Evolutionary conservation across 2,888 invertebrate species (phyloP).

Genomic region (Napeogenes inachia): DNA sequence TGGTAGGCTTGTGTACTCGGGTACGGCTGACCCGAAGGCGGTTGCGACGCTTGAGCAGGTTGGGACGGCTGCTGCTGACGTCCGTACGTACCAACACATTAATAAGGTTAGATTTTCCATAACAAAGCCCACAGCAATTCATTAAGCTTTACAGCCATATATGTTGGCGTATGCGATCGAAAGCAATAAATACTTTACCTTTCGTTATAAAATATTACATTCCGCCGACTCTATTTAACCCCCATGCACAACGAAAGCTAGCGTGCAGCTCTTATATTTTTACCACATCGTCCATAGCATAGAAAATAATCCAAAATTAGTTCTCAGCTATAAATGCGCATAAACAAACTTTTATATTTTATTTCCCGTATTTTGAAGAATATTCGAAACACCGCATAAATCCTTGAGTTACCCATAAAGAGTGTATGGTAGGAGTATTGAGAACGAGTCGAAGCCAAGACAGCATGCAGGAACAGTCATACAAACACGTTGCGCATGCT

Average conservation of each 20-base stretch:
- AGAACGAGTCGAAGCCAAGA: slow-evolving; percentile 72
- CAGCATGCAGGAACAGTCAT: slow-evolving; percentile 73
- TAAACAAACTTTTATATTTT: slow-evolving; percentile 36
- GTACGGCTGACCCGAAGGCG: slow-evolving; percentile 72
- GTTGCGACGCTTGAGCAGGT: slow-evolving; percentile 75
- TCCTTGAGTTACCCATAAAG: slow-evolving; percentile 24
- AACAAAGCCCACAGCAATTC: slow-evolving; percentile 71
- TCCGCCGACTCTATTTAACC: slow-evolving; percentile 71
- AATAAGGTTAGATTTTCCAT: slow-evolving; percentile 78
- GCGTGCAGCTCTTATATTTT: slow-evolving; percentile 73
- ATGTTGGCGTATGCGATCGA: slow-evolving; percentile 62
- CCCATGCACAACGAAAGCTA: slow-evolving; percentile 78
- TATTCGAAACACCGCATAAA: slow-evolving; percentile 11
- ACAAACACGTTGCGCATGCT: slow-evolving; percentile 70
- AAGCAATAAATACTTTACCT: slow-evolving; percentile 74
- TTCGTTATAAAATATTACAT: slow-evolving; percentile 63
- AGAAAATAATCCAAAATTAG: slow-evolving; percentile 53
- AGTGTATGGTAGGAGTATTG: slow-evolving; percentile 57
- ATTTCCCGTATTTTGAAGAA: slow-evolving; percentile 12
- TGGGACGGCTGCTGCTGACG: slow-evolving; percentile 78
- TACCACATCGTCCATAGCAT: slow-evolving; percentile 64
- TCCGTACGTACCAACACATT: slow-evolving; percentile 79
- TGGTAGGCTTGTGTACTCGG: slow-evolving; percentile 75
- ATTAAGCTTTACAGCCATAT: slow-evolving; percentile 71
- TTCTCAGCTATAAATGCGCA: slow-evolving; percentile 46